Percentiles rank a stretch among this genome's conserved stretches.
Conservation (phyloP, 37 sponge, comb jelly and placozoan genomes). For the Halichondria panicea region DNA sequence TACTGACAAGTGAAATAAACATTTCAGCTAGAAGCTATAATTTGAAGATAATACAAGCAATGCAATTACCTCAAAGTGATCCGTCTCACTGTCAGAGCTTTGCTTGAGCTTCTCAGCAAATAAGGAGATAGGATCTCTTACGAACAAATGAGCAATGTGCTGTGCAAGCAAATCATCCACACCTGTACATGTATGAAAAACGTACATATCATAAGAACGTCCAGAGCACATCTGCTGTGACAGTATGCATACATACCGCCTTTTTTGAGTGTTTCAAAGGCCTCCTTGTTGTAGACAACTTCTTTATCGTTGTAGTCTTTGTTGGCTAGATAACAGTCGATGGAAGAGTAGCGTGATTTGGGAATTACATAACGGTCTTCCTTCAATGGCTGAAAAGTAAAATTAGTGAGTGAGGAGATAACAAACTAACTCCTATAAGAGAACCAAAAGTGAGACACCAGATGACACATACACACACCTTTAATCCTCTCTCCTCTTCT, state of each 20-base stretch:
- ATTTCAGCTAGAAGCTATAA: background rate
- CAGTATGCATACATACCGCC: constrained; percentile 47
- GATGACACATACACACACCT: constrained; percentile 24
- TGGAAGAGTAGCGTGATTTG: constrained; percentile 77
- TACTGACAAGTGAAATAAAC: constrained; percentile 10
- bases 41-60: too few species aligned
- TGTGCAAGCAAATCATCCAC: constrained; percentile 84
- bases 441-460: background rate
- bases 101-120: constrained; percentile 85
- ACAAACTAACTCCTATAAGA: background rate
- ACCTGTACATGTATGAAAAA: constrained; percentile 44
- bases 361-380: constrained; percentile 71
- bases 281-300: constrained; percentile 56
- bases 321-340: constrained; percentile 75
- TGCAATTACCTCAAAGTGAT: constrained; percentile 89
- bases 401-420: background rate
- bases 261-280: constrained; percentile 62
- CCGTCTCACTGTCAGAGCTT: constrained; percentile 74
- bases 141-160: constrained; percentile 94
- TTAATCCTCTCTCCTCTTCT: constrained; percentile 78
- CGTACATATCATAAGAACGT: too few species aligned
- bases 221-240: background rate
- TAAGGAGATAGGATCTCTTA: constrained; percentile 87
- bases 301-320: constrained; percentile 83
- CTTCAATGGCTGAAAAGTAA: constrained; percentile 53